A percentile compares a stretch with the other conserved stretches of the same genome.
Evolutionary conservation across 1,140 invertebrate species (phyloP).

Genomic region (Anoplophora glabripennis): DNA sequence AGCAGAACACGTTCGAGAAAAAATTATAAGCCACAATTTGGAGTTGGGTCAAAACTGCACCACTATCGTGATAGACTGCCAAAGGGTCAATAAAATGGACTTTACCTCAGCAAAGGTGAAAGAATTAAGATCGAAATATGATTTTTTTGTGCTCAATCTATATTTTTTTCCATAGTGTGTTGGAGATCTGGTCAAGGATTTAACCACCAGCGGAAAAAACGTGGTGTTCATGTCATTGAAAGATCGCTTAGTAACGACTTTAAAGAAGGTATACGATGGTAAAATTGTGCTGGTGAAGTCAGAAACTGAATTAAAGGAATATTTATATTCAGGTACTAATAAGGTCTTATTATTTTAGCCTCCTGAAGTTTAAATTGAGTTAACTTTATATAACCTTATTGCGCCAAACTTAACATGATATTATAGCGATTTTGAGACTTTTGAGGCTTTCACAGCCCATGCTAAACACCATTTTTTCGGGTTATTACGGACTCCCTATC

Average conservation of each 20-base stretch:
- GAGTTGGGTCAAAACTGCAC: constrained; percentile 29
- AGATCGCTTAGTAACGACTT: background rate
- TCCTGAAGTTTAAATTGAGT: no score
- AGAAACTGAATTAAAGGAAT: constrained; percentile 8
- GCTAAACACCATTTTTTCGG: no score
- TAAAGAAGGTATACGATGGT: constrained; percentile 1
- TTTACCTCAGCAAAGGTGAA: constrained; percentile 59
- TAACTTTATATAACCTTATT: no score
- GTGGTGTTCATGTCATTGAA: constrained; percentile 22
- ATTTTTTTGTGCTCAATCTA: background rate
- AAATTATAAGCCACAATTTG: constrained; percentile 53
- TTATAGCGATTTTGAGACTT: no score
- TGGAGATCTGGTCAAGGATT: constrained; percentile 29
- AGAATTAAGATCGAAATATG: background rate
- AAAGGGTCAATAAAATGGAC: constrained; percentile 54
- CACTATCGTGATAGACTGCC: constrained; percentile 56
- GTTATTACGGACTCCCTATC: no score
- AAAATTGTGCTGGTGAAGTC: background rate
- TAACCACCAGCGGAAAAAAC: constrained; percentile 28
- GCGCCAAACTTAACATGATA: no score
- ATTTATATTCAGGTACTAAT: constrained; percentile 1
- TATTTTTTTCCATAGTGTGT: constrained; percentile 35
- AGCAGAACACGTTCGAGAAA: constrained; percentile 58
- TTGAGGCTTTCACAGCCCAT: no score
- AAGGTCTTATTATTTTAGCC: no score